Conservation (phyloP, 2,113 vertebrate species). For the Dicerorhinus sumatrensis region DNA sequence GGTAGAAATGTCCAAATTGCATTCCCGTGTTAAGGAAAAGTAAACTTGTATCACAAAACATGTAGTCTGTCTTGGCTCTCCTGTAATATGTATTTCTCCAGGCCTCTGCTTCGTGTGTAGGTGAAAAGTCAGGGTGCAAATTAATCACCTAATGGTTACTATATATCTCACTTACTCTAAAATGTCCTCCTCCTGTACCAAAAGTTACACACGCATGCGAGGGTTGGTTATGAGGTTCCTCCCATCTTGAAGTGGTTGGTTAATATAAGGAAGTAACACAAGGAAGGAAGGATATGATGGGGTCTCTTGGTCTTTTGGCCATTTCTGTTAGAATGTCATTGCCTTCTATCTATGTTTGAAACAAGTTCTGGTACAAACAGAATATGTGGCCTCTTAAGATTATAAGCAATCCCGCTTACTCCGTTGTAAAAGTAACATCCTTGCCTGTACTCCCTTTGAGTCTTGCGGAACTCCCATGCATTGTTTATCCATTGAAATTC, state of each 20-base stretch:
- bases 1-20: not conserved
- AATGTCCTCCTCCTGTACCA: not conserved
- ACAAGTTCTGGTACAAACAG: not conserved
- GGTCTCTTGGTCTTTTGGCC: not conserved
- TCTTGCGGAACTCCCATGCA: not conserved
- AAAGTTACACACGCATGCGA: not conserved
- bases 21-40: not conserved
- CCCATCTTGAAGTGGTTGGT: not conserved
- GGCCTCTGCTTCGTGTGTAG: not conserved
- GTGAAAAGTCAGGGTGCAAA: not conserved
- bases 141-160: not conserved
- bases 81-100: not conserved
- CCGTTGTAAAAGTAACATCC: not conserved
- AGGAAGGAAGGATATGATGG: not conserved
- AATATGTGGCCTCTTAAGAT: not conserved
- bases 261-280: not conserved
- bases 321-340: not conserved
- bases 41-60: not conserved
- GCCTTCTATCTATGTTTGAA: not conserved
- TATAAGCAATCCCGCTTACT: not conserved
- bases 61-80: not conserved
- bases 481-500: not conserved
- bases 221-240: not conserved
- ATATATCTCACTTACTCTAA: not conserved
- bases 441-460: not conserved